Base-by-base conservation (phyloP, 2,888 invertebrate species). In the Cephalotes varians region DNA sequence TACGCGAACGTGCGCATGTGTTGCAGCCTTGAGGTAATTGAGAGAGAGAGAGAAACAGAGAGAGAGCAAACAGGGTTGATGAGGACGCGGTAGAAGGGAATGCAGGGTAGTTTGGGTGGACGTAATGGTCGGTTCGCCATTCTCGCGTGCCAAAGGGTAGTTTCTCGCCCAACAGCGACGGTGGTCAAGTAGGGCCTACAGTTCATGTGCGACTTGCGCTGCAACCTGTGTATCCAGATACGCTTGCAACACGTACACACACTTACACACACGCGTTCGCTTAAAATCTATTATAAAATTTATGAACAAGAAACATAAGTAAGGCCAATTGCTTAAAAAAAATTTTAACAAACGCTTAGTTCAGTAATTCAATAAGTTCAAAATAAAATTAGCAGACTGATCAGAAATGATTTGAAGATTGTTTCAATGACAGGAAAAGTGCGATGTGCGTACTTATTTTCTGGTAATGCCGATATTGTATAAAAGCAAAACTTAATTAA, bases 121-220 rank as follows among this genome's bases (percentile, higher is more conserved):
- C 87, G 87, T 93, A 93, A 93, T 91, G 89, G 92, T 91, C 87
- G 90, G 91, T 91, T 91, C 90, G 89, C 90, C 89, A 88, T 91
- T 93, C 90, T 93, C 90, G 93, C 93, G 93, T 93, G 93, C 91
- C 91, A 88, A 87, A 81, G 88, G 91, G 91, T 91, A 93, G 91
- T 93, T 93, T 91, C 86, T 91, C 85, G 85, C 87, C 82, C 47
- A 18, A 25, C 67, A 51, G 28, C 67, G 58, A 73, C 58, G 84
- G 77, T 83, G 82, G 81, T 76, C 73, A 67, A 60, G 77, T 56
- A 47, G 82, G 71, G 85, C 56, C 84, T 81, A 86, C 87, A 81
- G 89, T 90, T 92, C 91, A 90, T 86, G 87, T 86, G 90, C 82
- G 85, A 86, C 88, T 89, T 86, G 85, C 54, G 40, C n/a, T 44